Evolutionary conservation across 2,888 invertebrate species (phyloP), one percentile per base, ranked within the genome.

Genomic region (Caprella mutica): DNA sequence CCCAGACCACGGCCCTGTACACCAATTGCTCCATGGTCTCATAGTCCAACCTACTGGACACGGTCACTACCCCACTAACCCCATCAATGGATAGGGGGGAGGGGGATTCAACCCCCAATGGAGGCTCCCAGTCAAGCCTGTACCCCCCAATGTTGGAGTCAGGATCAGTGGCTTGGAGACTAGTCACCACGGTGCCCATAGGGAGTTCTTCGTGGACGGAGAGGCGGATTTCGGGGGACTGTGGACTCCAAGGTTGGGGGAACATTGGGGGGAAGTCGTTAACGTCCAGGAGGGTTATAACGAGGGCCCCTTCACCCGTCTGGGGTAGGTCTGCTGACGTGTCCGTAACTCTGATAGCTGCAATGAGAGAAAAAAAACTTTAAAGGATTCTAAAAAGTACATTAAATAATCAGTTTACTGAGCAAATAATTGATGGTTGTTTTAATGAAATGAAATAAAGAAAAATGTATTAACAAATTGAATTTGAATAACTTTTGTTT

Each of bases 201-300:
- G 89, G 86, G 69, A 86, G 85, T 69, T 90, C 91, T 71, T 92
- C 91, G 53, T 82, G 78, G 67, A 89, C 77, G 70, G 82, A 80
- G 54, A 84, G 72, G 50, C 76, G 75, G 65, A 84, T 81, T 46
- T 76, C 72, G 0, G 85, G 83, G 66, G 79, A 76, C 43, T 80
- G 78, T 14, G 73, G 71, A 0, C 81, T 82, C 85, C 86, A 85
- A 0, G 85, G 85, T n/a, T 77, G 76, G 58, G 78, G 73, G 69
- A 88, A 86, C 59, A 71, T 71, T 1, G 82, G 82, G 2, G 78
- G 74, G 64, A 75, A 73, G 64, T 77, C 78, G 69, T 81, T 81
- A 19, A 79, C 77, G 63, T 80, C 80, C 52, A 79, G 73, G 24
- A 82, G 77, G 1, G 77, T 78, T 26, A 82, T 74, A 66, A 81